These are phyloP conservation scores for Falco columbarius DNA, from an alignment of 2,797 vertebrate genomes.

Conservation along the genomic window DNA sequence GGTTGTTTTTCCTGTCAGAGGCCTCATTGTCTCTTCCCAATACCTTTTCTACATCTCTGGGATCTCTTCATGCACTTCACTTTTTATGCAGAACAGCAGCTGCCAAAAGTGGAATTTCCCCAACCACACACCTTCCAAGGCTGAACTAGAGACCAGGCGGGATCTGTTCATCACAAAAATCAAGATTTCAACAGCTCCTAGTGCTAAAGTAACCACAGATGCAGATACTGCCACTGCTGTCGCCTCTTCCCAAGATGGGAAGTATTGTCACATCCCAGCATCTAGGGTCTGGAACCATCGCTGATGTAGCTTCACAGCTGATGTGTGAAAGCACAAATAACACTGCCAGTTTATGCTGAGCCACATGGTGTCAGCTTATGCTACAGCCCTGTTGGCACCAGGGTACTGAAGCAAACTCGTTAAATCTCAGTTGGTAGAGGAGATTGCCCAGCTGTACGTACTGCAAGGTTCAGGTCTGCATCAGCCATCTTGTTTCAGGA, in stretches of 20 bases:
- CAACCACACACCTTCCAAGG: neutral
- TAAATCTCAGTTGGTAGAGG: slow-evolving; percentile 3
- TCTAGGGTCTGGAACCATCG: neutral
- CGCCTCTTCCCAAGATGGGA: neutral
- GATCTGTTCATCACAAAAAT: neutral
- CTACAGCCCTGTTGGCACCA: neutral
- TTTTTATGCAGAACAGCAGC: neutral
- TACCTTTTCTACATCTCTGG: neutral
- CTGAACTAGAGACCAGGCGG: neutral
- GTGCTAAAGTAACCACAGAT: neutral
- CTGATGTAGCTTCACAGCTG: neutral
- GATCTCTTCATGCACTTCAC: neutral
- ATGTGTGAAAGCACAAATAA: slow-evolving; percentile 37
- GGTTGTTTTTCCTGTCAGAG: neutral
- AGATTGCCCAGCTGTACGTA: neutral
- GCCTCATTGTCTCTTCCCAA: neutral
- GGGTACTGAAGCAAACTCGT: neutral
- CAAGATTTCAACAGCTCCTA: neutral
- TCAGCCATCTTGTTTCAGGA: neutral
- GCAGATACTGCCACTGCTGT: neutral
- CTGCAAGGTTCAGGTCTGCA: neutral
- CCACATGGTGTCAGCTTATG: slow-evolving; percentile 11
- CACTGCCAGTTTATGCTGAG: slow-evolving; percentile 18
- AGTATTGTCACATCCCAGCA: neutral
- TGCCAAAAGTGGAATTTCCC: neutral